Base-by-base conservation (phyloP, 1,140 invertebrate species). In the Neodiprion pinetum region DNA sequence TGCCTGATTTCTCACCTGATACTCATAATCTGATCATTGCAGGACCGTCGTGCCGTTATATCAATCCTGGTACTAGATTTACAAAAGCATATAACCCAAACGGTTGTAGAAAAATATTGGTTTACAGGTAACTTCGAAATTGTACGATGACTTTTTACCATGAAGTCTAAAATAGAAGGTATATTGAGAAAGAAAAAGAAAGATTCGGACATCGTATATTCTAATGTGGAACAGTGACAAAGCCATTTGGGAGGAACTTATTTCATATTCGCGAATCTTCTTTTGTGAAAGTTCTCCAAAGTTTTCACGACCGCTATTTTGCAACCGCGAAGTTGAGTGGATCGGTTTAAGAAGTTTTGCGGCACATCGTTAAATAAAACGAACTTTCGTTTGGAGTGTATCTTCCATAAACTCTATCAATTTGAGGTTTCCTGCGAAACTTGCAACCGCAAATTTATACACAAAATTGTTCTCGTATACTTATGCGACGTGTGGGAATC, bases 11-110 rank as follows among this genome's bases (percentile, higher is more conserved):
- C 28, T 1, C 28, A 40, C 28, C 1, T 40, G 28, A 40, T 40
- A 40, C 5, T 40, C 28, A 40, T 40, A 40, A 40, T 80, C 76
- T 72, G 72, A 40, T 67, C 61, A 72, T 74, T 74, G 74, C 71
- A n/a, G 72, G 73, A 69, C 74, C 77, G 48, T 70, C 7, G 48
- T 70, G 49, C 21, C 69, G 28, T 14, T 28, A 12, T 48, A 9
- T 21, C 47, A 11, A 70, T 40, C 40, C 69, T 17, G 69, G 17
- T 48, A 48, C 69, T n/a, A 70, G 8, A 70, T 40, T 40, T 40
- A 70, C 14, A 70, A 40, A 23, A n/a, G 7, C 23, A 17, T 48
- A 11, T 9, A 40, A 48, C 7, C 49, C 69, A 12, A 12, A 48
- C 9, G 69, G 49, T n/a, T 70, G 40, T 11, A 21, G 28, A 70